A percentile compares a stretch with the other conserved stretches of the same genome.
Conservation (phyloP, 2,888 invertebrate species). For the Rotaria macrura region DNA sequence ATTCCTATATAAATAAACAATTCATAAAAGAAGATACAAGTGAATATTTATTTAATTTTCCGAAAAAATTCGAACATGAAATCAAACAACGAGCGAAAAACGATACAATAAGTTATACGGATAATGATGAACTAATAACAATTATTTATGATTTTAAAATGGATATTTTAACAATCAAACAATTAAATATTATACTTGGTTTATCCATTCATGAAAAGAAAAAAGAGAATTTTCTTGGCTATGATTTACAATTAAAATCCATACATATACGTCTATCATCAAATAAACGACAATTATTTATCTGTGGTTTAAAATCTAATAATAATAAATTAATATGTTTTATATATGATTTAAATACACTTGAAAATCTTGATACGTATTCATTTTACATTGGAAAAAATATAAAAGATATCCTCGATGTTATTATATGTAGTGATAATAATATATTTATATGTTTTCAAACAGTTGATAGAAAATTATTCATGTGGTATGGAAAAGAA, state of each 20-base stretch:
- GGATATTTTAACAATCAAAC: background rate
- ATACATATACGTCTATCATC: background rate
- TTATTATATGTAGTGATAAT: background rate
- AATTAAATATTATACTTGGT: background rate
- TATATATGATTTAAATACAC: background rate
- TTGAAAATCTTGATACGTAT: background rate
- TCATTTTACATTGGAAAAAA: background rate
- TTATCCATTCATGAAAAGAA: background rate
- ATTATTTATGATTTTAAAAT: background rate
- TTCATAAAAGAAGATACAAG: background rate
- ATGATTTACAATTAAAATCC: background rate
- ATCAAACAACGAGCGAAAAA: background rate
- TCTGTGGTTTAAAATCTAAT: background rate
- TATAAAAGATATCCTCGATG: background rate
- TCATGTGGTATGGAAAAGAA: background rate
- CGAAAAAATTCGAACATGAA: background rate
- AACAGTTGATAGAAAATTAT: background rate
- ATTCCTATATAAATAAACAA: background rate
- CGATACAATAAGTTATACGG: background rate
- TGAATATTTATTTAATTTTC: slow-evolving; percentile 6
- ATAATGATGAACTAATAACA: background rate
- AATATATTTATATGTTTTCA: background rate
- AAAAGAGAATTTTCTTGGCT: background rate
- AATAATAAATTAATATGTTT: slow-evolving; percentile 7
- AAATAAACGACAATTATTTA: background rate